Conservation (phyloP, 23 tunicate species). For the Ascidia mentula region DNA sequence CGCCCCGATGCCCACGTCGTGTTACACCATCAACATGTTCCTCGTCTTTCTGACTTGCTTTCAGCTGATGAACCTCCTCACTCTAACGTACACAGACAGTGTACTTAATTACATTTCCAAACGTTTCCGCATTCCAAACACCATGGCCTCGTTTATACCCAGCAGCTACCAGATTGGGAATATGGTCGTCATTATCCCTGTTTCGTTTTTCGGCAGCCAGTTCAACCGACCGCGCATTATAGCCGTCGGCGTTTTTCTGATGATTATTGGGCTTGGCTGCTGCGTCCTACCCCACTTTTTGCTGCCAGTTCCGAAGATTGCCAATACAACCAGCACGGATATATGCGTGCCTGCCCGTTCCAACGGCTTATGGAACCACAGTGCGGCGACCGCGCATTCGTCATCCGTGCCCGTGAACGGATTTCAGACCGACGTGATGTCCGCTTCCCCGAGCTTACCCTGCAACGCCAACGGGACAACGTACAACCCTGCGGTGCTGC, state of each 20-base stretch:
- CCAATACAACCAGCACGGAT: slow-evolving; percentile 2
- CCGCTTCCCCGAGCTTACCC: slow-evolving; percentile 56
- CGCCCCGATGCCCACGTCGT: slow-evolving; percentile 79
- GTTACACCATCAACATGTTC: slow-evolving; percentile 77
- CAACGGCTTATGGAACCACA: background rate
- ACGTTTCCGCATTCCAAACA: slow-evolving; percentile 77
- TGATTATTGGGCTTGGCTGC: slow-evolving; percentile 70
- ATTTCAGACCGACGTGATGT: slow-evolving; percentile 31
- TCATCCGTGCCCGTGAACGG: slow-evolving; percentile 7
- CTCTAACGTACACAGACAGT: slow-evolving; percentile 83
- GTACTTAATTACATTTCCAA: slow-evolving; percentile 85
- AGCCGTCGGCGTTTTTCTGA: slow-evolving; percentile 70
- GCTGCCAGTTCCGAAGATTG: slow-evolving; percentile 27
- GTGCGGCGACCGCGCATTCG: background rate
- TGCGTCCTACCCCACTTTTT: slow-evolving; percentile 86
- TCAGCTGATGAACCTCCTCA: slow-evolving; percentile 71
- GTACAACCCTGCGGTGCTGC: slow-evolving; percentile 79
- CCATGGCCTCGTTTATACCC: slow-evolving; percentile 93
- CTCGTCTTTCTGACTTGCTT: slow-evolving; percentile 71
- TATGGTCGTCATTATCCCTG: slow-evolving; percentile 79
- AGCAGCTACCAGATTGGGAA: slow-evolving; percentile 80
- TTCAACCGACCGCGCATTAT: slow-evolving; percentile 78
- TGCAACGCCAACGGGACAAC: slow-evolving; percentile 65
- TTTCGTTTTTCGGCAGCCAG: slow-evolving; percentile 70
- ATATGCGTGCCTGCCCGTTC: slow-evolving; percentile 3